These are phyloP conservation scores for Lottia gigantea DNA, from an alignment of 2,888 invertebrate genomes.

Conservation along the genomic window DNA sequence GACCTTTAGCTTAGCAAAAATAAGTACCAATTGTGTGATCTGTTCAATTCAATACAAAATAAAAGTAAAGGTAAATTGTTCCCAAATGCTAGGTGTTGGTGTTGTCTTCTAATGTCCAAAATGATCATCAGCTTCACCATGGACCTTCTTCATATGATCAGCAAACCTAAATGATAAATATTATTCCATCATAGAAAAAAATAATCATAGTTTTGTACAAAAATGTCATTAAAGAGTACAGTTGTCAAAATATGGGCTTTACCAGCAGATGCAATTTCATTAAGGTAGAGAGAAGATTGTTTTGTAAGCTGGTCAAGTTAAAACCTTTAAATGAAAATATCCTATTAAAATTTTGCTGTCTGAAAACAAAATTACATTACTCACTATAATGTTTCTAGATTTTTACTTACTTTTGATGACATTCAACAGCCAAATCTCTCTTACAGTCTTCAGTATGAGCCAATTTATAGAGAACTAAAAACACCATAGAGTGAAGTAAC, in stretches of 20 bases:
- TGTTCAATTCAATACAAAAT: no score
- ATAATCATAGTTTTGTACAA: not conserved
- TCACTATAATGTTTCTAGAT: not conserved
- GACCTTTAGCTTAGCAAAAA: no score
- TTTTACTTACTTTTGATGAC: conserved; percentile 62
- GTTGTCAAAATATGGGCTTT: not conserved
- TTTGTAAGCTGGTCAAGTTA: no score
- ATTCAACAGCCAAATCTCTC: conserved; percentile 67
- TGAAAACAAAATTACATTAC: no score
- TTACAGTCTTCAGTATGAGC: conserved; percentile 69
- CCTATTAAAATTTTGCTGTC: no score
- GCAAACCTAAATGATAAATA: conserved; percentile 55
- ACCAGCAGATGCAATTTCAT: no score
- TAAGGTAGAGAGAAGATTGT: no score
- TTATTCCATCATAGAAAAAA: not conserved
- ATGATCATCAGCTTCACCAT: conserved; percentile 41
- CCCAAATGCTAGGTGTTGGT: no score
- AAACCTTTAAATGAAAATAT: no score
- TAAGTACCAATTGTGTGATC: no score
- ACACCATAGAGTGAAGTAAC: conserved; percentile 70
- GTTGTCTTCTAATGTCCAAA: no score
- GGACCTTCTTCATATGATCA: conserved; percentile 64
- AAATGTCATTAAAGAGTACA: not conserved
- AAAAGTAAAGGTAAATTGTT: no score
- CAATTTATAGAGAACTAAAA: conserved; percentile 70